Evolutionary conservation across 1,140 invertebrate species (phyloP), one percentile per base, ranked within the genome.

Genomic region (Sminthurides bifidus): DNA sequence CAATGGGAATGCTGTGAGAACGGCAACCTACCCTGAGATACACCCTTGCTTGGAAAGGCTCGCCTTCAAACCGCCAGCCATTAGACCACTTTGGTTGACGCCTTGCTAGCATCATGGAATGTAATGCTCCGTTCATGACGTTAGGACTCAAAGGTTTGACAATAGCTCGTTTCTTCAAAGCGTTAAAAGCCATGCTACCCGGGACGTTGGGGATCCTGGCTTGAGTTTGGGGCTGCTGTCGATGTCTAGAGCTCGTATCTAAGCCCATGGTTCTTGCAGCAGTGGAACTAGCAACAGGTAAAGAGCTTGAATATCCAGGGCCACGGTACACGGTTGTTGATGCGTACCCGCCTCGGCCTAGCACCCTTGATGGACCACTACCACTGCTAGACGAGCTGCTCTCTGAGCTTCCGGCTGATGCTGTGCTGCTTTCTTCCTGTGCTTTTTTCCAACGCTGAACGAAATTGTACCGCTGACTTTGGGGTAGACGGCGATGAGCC

Each of bases 1-100:
- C n/a, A n/a, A n/a, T n/a, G n/a, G n/a, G n/a, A n/a, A n/a, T n/a
- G n/a, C n/a, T n/a, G n/a, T n/a, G n/a, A n/a, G n/a, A n/a, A n/a
- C n/a, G n/a, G 38, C n/a, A 41, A 41, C 38, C 38, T 75, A 92
- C 89, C 73, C 85, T 87, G 64, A 92, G 73, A 73, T 84, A 90
- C 63, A 93, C 85, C 76, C 83, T 84, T 41, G 83, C 81, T 66
- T 88, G 77, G 65, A 82, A 86, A 10, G 85, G 74, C 65, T 87
- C 79, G 30, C 90, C 89, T 66, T 87, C 81, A 85, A 87, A 93
- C 49, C 78, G 81, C 90, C 90, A 94, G 4, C 89, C 89, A 66
- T 92, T 91, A 63, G 84, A 87, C 84, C 86, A 90, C 57, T 82
- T 83, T 2, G 85, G 84, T 59, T 60, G 58, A 40, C 52, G 45